Conservation (phyloP, 2,797 vertebrate genomes). For the Microchirus variegatus region DNA sequence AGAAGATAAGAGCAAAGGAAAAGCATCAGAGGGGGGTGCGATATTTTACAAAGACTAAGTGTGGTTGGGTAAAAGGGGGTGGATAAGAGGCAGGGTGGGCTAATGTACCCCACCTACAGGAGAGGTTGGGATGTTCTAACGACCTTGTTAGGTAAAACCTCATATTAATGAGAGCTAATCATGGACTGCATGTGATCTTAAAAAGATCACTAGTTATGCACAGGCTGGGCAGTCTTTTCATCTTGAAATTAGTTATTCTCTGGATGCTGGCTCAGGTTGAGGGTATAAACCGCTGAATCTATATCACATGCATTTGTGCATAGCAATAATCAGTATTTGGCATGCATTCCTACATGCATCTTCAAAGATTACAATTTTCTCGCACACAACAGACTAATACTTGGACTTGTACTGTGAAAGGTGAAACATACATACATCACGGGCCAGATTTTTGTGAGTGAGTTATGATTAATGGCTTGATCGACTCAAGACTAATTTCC, state of each 20-base stretch:
- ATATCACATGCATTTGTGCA: slow-evolving; percentile 26
- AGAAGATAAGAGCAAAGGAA: slow-evolving; percentile 64
- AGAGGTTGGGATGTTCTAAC: slow-evolving; percentile 55
- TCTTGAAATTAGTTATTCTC: slow-evolving; percentile 53
- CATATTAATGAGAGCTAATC: slow-evolving; percentile 68
- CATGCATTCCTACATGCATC: slow-evolving; percentile 2
- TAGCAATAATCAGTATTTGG: slow-evolving; percentile 38
- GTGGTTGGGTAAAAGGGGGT: slow-evolving; percentile 54
- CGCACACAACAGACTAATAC: slow-evolving; percentile 4
- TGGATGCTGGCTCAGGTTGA: slow-evolving; percentile 6
- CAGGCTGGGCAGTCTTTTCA: slow-evolving; percentile 55
- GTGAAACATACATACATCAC: slow-evolving; percentile 10
- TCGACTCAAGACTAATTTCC: slow-evolving; percentile 37
- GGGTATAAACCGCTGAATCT: slow-evolving; percentile 29
- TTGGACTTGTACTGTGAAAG: slow-evolving; percentile 30
- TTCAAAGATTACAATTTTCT: too few species aligned
- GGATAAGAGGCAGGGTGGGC: slow-evolving; percentile 55
- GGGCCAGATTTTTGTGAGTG: slow-evolving; percentile 6
- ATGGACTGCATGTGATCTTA: slow-evolving; percentile 54
- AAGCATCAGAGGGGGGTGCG: slow-evolving; percentile 55
- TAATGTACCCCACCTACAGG: slow-evolving; percentile 69
- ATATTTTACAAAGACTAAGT: slow-evolving; percentile 70
- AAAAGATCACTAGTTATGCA: slow-evolving; percentile 55
- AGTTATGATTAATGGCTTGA: slow-evolving; percentile 1
- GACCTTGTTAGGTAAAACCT: slow-evolving; percentile 66